These are phyloP conservation scores for Gobio gobio DNA, from an alignment of 2,113 vertebrate species.

Conservation along the genomic window DNA sequence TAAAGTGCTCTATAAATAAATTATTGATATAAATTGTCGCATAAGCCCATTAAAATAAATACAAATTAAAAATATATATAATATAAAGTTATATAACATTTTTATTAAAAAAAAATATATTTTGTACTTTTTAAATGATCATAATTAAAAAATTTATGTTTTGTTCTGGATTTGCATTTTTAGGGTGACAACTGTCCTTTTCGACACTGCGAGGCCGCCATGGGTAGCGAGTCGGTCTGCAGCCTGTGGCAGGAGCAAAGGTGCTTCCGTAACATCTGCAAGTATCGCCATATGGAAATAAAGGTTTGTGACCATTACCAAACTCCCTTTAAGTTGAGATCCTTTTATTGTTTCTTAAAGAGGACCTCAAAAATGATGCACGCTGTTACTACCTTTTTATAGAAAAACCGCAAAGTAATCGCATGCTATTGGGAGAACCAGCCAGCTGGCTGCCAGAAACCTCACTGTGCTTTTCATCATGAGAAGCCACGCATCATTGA, in stretches of 20 bases:
- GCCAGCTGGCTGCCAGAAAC: conserved; percentile 89
- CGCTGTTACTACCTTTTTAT: conserved; percentile 43
- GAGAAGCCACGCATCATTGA: conserved; percentile 85
- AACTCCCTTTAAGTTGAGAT: neutral
- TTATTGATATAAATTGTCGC: no score
- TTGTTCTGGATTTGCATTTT: neutral
- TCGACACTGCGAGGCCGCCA: conserved; percentile 92
- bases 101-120: no score
- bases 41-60: no score
- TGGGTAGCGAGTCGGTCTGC: conserved; percentile 90
- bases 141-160: neutral
- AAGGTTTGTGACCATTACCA: conserved; percentile 78
- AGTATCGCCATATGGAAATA: conserved; percentile 96
- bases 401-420: conserved; percentile 95
- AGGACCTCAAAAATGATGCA: neutral
- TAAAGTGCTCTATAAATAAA: no score
- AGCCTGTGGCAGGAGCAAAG: conserved; percentile 91
- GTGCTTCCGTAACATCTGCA: conserved; percentile 90
- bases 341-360: neutral
- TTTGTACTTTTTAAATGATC: no score
- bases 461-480: conserved; percentile 93
- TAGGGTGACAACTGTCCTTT: conserved; percentile 93
- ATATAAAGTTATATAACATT: neutral
- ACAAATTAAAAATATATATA: neutral
- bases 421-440: conserved; percentile 98